Base-by-base conservation (phyloP, 2,888 invertebrate genomes). In the Drosophila hawaiiensis region DNA sequence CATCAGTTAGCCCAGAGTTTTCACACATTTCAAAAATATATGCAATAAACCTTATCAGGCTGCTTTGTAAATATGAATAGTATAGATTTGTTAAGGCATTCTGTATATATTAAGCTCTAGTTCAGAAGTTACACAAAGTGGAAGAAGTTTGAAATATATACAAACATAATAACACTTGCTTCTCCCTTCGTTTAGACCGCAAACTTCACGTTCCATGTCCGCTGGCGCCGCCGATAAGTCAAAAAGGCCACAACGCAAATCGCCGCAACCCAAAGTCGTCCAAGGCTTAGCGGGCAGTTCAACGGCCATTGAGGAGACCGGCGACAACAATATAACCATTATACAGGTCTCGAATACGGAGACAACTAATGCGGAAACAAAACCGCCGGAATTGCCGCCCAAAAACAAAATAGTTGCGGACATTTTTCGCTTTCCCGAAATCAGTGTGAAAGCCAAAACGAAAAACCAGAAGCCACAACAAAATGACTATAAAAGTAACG, bases 261-360 rank as follows among this genome's bases (percentile, higher is more conserved):
- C 83, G 19, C 68, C 76, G 14, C 86, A 70, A 59, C 65, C 66
- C 6, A 79, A 66, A 43, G 68, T 68, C 1, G 64, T 72, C 1
- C 72, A 70, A 61, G 29, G 67, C 43, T 31, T 58, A 33, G 52
- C 60, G 12, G 65, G 65, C 9, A 73, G 56, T 14, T 53, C 78
- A 6, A 67, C 74, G n/a, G 72, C 59, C 50, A 78, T 71, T 28
- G 72, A 82, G 31, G 84, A 88, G 49, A 47, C 55, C 12, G 58
- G 66, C 28, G 86, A 90, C 50, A 93, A 94, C 0, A 95, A 95
- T 76, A 93, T 95, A 39, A 95, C 95, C 31, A 95, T 95, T 0
- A 95, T 95, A n/a, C 94, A 95, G 93, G 95, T 95, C 1, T 95
- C 95, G 0, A 95, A 95, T 69, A 77, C 75, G 29, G 56, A 72